Evolutionary conservation across 1,140 invertebrate genomes (phyloP).

Genomic region (Lerema accius): DNA sequence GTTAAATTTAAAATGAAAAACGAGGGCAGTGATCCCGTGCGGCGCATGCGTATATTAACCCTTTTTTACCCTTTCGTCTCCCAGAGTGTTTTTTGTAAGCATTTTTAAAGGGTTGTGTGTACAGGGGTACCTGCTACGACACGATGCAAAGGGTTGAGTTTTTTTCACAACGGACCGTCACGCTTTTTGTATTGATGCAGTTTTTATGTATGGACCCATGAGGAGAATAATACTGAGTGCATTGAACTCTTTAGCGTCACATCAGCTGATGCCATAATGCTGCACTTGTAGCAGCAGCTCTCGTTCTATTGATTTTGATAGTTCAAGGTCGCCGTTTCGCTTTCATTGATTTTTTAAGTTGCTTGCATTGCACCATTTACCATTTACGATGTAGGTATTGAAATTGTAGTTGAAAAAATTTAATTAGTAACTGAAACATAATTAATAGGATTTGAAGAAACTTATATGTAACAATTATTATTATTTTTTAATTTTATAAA

Average conservation of each 20-base stretch:
- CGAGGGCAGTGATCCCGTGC: constrained; percentile 72
- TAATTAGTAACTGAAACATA: no score
- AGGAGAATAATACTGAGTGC: constrained; percentile 72
- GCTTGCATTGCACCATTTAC: no score
- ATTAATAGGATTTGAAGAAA: no score
- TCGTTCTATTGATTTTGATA: constrained; percentile 69
- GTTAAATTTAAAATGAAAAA: constrained; percentile 68
- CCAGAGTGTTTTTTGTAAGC: constrained; percentile 77
- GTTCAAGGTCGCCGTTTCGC: constrained; percentile 66
- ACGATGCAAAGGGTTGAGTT: constrained; percentile 72
- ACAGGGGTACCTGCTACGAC: constrained; percentile 73
- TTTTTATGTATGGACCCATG: constrained; percentile 63
- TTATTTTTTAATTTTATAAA: no score
- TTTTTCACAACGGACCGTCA: constrained; percentile 71
- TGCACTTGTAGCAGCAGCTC: constrained; percentile 75
- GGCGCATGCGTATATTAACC: constrained; percentile 78
- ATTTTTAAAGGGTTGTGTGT: constrained; percentile 77
- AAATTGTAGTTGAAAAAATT: no score
- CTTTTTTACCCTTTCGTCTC: constrained; percentile 80
- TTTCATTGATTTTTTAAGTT: background rate
- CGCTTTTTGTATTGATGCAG: constrained; percentile 62
- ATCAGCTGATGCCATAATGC: constrained; percentile 78
- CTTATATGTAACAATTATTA: no score
- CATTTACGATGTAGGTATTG: no score
- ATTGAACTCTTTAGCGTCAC: constrained; percentile 72